These are phyloP conservation scores for Uloborus plumipes DNA, from an alignment of 2,888 invertebrate species.

Conservation along the genomic window DNA sequence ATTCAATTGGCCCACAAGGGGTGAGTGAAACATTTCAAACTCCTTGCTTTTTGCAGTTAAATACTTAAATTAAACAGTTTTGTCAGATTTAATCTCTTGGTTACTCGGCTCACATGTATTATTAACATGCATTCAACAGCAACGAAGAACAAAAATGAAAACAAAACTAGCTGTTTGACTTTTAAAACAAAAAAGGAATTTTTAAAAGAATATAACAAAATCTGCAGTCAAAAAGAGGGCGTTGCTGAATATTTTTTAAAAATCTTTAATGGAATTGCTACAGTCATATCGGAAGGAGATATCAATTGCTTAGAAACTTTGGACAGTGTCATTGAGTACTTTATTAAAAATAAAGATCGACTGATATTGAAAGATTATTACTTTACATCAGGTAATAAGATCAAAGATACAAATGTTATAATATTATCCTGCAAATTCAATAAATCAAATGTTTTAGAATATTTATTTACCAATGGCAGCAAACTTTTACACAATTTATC, in stretches of 20 bases:
- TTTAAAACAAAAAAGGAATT: not conserved
- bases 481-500: slow-evolving; percentile 14
- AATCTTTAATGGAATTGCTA: not conserved
- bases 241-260: not conserved
- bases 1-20: too few species aligned
- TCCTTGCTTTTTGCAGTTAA: too few species aligned
- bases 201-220: not conserved
- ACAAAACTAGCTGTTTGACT: too few species aligned
- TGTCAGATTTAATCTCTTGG: too few species aligned
- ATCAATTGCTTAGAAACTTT: not conserved
- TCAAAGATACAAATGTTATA: slow-evolving; percentile 10
- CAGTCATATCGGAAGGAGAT: not conserved
- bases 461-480: slow-evolving; percentile 3
- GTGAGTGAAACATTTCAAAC: too few species aligned
- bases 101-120: too few species aligned
- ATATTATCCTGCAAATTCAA: slow-evolving; percentile 12
- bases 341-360: not conserved
- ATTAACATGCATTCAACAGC: too few species aligned
- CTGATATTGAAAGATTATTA: not conserved
- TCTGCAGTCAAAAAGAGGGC: not conserved
- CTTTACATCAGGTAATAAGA: not conserved
- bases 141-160: too few species aligned
- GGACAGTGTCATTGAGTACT: not conserved
- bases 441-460: not conserved
- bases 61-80: too few species aligned